These are phyloP conservation scores for Lacerta viridis DNA, from an alignment of 2,797 vertebrate genomes.

Conservation along the genomic window DNA sequence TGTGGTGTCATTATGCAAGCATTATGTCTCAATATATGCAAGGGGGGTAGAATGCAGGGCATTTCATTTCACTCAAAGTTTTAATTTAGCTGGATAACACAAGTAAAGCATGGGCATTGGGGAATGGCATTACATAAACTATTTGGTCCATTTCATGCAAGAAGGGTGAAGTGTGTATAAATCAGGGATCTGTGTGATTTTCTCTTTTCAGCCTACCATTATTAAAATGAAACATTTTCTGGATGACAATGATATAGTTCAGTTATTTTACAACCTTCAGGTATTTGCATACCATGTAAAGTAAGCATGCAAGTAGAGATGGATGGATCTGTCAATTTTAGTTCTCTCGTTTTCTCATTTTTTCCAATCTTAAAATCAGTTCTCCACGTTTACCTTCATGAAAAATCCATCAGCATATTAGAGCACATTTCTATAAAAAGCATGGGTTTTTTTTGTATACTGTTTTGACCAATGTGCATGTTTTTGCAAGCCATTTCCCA, in stretches of 20 bases:
- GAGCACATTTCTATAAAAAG: no score
- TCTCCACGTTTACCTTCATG: no score
- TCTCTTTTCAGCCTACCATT: neutral
- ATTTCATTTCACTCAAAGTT: constrained; percentile 33
- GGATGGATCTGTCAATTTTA: no score
- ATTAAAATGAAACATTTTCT: neutral
- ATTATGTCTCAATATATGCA: constrained; percentile 46
- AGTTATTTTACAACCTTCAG: neutral
- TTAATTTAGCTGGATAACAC: constrained; percentile 49
- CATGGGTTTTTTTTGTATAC: no score
- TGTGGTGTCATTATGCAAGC: neutral
- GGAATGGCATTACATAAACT: constrained; percentile 38
- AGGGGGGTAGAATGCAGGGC: neutral
- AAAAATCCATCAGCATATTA: no score
- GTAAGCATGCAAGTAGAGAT: neutral
- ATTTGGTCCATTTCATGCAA: constrained; percentile 44
- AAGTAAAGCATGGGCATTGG: constrained; percentile 10
- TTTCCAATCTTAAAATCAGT: no score
- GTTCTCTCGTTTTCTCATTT: no score
- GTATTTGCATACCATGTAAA: no score
- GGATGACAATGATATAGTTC: neutral
- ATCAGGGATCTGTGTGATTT: neutral
- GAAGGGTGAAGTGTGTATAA: constrained; percentile 39
- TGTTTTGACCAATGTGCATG: no score
- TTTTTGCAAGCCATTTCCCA: no score